Conservation (phyloP, 2,113 vertebrate species). For the Platysteira castanea region DNA sequence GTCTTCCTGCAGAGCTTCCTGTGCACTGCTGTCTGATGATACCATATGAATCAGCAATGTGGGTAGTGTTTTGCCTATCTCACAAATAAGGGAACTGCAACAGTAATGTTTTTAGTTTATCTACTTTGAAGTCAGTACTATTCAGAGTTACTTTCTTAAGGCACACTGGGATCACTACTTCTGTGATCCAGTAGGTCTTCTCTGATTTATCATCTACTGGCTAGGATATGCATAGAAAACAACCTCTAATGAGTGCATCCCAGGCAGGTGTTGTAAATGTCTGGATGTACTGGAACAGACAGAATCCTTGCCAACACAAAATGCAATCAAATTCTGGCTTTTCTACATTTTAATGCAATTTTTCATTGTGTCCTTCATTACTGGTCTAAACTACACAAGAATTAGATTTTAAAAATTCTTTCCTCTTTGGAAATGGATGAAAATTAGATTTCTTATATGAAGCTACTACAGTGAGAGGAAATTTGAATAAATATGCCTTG, state of each 20-base stretch:
- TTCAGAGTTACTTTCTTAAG: background rate
- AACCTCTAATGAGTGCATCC: background rate
- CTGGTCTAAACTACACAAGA: background rate
- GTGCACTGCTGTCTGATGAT: background rate
- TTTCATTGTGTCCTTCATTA: background rate
- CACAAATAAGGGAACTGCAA: background rate
- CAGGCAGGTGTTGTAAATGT: background rate
- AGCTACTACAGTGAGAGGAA: background rate
- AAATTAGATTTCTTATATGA: background rate
- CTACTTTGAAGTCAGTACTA: background rate
- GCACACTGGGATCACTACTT: background rate
- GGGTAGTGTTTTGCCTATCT: background rate
- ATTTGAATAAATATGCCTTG: background rate
- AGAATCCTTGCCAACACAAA: background rate
- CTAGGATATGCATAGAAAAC: background rate
- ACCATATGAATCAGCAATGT: conserved; percentile 29
- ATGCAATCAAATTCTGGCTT: background rate
- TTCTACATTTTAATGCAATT: background rate
- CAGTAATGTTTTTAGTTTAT: background rate
- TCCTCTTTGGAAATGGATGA: background rate
- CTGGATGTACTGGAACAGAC: background rate
- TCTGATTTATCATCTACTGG: background rate
- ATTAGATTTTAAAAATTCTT: background rate
- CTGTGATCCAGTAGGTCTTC: background rate
- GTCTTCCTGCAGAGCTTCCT: conserved; percentile 52